phyloP scores from a whole-genome alignment of 2,797 vertebrate species.

The Halcyon leucocephala region DNA sequence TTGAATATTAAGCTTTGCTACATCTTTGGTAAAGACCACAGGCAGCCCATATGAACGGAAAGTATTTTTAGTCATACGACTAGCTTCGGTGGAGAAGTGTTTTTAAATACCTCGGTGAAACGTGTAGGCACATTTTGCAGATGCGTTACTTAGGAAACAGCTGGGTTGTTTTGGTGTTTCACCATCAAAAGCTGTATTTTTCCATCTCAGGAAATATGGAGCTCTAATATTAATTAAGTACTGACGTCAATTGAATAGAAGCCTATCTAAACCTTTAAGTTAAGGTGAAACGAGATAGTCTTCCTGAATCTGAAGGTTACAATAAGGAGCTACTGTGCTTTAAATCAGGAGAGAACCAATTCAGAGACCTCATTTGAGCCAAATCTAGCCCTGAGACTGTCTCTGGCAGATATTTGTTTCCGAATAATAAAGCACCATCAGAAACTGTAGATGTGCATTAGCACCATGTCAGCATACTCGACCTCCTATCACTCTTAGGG shows the following conservation, averaged over 20 bases:
- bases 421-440: neutral
- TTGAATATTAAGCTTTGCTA: neutral
- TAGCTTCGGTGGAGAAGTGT: neutral
- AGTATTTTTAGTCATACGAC: neutral
- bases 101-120: neutral
- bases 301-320: neutral
- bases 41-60: neutral
- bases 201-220: neutral
- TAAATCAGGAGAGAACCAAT: neutral
- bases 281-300: neutral
- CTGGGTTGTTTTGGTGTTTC: neutral
- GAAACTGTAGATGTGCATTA: neutral
- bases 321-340: neutral
- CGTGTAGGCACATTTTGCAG: neutral
- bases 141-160: constrained; percentile 13
- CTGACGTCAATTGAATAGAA: neutral
- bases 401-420: neutral
- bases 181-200: constrained; percentile 13
- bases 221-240: neutral
- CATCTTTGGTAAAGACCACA: neutral
- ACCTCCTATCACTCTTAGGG: neutral
- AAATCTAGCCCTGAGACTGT: neutral
- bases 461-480: neutral
- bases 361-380: neutral
- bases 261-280: neutral